Percentiles rank a stretch among this genome's conserved stretches.
Conservation (phyloP, 2,113 vertebrate species). For the Salvator merianae region DNA sequence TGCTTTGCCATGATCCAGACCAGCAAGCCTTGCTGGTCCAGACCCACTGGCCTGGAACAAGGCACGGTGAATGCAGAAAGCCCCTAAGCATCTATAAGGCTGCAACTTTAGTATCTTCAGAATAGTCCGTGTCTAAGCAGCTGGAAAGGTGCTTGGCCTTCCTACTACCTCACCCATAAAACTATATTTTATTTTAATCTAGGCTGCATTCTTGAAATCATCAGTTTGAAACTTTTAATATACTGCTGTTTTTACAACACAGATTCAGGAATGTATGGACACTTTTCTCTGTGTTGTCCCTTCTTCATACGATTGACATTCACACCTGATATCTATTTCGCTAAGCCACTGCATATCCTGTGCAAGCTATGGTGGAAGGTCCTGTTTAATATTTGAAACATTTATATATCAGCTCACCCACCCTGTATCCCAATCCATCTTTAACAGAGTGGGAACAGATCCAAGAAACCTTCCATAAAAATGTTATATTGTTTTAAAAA, state of each 20-base stretch:
- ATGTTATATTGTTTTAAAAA: not conserved
- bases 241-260: not conserved
- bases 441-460: slow-evolving; percentile 6
- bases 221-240: slow-evolving; percentile 1
- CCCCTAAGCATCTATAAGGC: not conserved
- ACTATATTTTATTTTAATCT: not conserved
- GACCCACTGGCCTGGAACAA: too few relatives aligned
- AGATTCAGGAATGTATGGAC: not conserved
- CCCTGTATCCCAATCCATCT: not conserved
- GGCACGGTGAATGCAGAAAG: too few relatives aligned
- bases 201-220: not conserved
- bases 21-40: too few relatives aligned
- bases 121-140: not conserved
- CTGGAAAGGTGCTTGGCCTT: not conserved
- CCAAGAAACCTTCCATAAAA: slow-evolving; percentile 16
- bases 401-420: not conserved
- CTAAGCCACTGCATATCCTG: not conserved
- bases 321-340: not conserved
- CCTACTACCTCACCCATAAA: not conserved
- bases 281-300: not conserved
- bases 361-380: not conserved
- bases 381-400: slow-evolving; percentile 9
- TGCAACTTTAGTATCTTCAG: not conserved
- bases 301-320: not conserved
- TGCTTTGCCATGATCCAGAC: too few relatives aligned